These are phyloP conservation scores for Torymus tubicola DNA, from an alignment of 2,888 invertebrate species.

Conservation along the genomic window DNA sequence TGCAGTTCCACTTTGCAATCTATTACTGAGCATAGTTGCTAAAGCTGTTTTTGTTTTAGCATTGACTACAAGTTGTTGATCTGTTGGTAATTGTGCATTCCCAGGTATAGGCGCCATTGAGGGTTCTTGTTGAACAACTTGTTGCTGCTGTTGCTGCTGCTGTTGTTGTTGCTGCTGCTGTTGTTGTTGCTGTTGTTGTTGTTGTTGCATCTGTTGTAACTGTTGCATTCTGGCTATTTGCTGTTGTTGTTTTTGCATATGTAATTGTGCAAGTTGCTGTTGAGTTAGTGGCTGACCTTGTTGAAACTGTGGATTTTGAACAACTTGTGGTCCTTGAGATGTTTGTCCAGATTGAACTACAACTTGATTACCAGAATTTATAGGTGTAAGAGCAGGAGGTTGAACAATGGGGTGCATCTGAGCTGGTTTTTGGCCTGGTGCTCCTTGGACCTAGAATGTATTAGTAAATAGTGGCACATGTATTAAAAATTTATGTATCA, in stretches of 20 bases:
- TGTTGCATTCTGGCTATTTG: constrained; percentile 69
- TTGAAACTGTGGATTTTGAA: constrained; percentile 70
- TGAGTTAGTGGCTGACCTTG: constrained; percentile 73
- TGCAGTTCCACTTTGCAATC: constrained; percentile 80
- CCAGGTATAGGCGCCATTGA: constrained; percentile 67
- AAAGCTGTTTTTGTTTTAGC: constrained; percentile 96
- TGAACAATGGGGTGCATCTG: constrained; percentile 71
- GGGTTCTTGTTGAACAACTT: constrained; percentile 71
- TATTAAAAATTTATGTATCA: too few relatives aligned
- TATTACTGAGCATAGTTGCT: constrained; percentile 94
- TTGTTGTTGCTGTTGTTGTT: constrained; percentile 79
- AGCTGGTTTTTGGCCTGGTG: constrained; percentile 69
- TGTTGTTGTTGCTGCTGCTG: constrained; percentile 82
- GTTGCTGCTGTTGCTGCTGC: constrained; percentile 79
- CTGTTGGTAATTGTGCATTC: constrained; percentile 72
- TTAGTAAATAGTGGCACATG: background rate
- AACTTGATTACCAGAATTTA: constrained; percentile 70
- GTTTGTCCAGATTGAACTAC: constrained; percentile 67
- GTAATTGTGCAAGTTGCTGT: constrained; percentile 77
- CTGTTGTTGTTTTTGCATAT: constrained; percentile 76
- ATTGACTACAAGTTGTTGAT: constrained; percentile 84
- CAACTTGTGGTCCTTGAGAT: constrained; percentile 66
- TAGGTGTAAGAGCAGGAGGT: constrained; percentile 73
- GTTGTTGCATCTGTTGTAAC: constrained; percentile 75
- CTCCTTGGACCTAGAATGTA: constrained; percentile 61